phyloP scores from a whole-genome alignment of 2,888 invertebrate genomes.

The Ophraella communa region DNA sequence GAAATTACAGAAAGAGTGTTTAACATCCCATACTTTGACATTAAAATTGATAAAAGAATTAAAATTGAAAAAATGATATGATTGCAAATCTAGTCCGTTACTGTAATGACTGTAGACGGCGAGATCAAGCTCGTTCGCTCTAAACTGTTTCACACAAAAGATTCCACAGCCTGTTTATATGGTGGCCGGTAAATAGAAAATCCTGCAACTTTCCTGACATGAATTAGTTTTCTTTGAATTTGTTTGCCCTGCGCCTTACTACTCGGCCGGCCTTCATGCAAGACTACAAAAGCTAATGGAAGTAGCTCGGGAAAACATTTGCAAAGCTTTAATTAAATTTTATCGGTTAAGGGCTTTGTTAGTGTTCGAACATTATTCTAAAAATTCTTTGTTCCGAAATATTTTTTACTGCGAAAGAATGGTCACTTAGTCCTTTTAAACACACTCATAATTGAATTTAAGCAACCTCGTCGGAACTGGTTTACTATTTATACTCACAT shows the following conservation, averaged over 20 bases:
- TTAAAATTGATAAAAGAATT: too few relatives aligned
- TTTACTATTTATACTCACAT: too few relatives aligned
- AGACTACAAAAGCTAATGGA: conserved; percentile 28
- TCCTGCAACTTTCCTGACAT: conserved; percentile 17
- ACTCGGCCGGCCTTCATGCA: neutral
- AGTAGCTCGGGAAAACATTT: conserved; percentile 15
- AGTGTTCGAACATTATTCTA: conserved; percentile 16
- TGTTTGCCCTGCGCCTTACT: conserved; percentile 14
- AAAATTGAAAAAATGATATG: too few relatives aligned
- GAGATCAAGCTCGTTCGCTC: conserved; percentile 14
- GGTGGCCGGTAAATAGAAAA: conserved; percentile 28
- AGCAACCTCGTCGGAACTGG: too few relatives aligned
- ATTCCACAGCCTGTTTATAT: conserved; percentile 21
- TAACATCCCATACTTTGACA: too few relatives aligned
- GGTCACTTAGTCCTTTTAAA: too few relatives aligned
- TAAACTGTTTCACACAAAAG: conserved; percentile 30
- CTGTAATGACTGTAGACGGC: neutral
- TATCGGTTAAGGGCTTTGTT: conserved; percentile 21
- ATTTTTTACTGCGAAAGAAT: too few relatives aligned
- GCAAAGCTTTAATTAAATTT: conserved; percentile 28
- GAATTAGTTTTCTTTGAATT: conserved; percentile 34
- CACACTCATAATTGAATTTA: too few relatives aligned
- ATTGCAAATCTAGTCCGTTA: neutral
- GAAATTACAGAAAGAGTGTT: too few relatives aligned
- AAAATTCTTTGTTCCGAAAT: conserved; percentile 6